These are phyloP conservation scores for Psix sp. DNA, from an alignment of 1,140 invertebrate species.

Conservation along the genomic window DNA sequence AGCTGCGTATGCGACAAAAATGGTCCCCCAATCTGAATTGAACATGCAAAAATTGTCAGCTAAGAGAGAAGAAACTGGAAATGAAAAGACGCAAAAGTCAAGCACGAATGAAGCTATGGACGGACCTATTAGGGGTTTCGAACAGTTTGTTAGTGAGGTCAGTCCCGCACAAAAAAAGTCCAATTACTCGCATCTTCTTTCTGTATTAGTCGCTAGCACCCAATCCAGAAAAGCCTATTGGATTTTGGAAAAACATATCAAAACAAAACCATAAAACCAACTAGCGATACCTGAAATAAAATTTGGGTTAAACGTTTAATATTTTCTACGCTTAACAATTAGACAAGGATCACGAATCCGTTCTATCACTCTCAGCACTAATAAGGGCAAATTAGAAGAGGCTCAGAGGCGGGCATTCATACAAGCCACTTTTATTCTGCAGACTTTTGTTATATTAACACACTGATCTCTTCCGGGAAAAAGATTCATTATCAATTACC, in stretches of 20 bases:
- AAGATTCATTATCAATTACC: constrained; percentile 41
- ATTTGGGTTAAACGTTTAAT: constrained; percentile 45
- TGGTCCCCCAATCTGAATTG: constrained; percentile 19
- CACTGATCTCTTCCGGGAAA: constrained; percentile 46
- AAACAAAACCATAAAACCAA: too few relatives aligned
- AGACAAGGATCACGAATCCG: constrained; percentile 46
- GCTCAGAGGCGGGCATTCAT: constrained; percentile 35
- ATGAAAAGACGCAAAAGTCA: constrained; percentile 23
- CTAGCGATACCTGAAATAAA: constrained; percentile 29
- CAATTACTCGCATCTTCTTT: constrained; percentile 57
- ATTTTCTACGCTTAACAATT: constrained; percentile 51
- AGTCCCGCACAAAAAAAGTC: constrained; percentile 39
- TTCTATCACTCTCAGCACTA: constrained; percentile 58
- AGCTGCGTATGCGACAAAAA: neutral
- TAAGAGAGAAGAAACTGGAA: constrained; percentile 37
- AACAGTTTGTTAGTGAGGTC: constrained; percentile 51
- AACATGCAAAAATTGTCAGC: constrained; percentile 61
- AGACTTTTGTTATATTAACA: constrained; percentile 57
- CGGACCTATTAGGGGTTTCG: constrained; percentile 41
- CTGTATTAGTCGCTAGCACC: constrained; percentile 51
- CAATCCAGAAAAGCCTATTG: constrained; percentile 44
- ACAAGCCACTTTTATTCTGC: constrained; percentile 47
- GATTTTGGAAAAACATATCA: constrained; percentile 38
- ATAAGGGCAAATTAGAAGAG: constrained; percentile 51
- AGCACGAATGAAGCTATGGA: constrained; percentile 16